Base-by-base conservation (phyloP, 2,113 vertebrate species). In the Catharus bicknelli region DNA sequence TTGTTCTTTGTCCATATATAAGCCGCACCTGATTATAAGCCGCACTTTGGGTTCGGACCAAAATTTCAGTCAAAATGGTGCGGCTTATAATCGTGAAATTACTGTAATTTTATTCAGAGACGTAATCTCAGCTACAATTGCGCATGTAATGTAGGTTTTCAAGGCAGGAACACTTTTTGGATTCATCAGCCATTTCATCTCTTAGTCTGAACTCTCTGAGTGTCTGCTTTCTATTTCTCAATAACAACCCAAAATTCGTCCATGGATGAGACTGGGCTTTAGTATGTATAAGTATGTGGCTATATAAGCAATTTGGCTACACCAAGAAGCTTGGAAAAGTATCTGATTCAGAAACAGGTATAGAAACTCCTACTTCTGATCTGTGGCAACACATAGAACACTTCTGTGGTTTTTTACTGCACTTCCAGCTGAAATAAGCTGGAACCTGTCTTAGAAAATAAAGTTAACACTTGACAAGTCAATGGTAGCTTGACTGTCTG, bases 231-330 rank as follows among this genome's bases (percentile, higher is more conserved):
- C 30, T 5, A 2, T 7, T 62, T 70, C 38, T 19, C 13, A 36
- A 10, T 40, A 67, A 20, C 9, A 42, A 16, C 6, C 14, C 63
- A 53, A 66, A 77, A 77, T 20, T 81, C 4, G 4, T 50, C 8
- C 22, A 21, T 19, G 5, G 7, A 32, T 67, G 16, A 32, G 11
- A 54, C 13, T 34, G 23, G 25, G 10, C 6, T 47, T 64, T 8
- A 25, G 6, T 40, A 6, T 38, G 13, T 5, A 6, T 21, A 9
- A 2, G 1, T 38, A 38, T n/a, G 23, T 23, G 0, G 7, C 8
- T 32, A 15, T 19, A 19, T 17, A 10, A 8, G 11, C 16, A 43
- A 59, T 67, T 42, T 27, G 7, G 1, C 61, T 54, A 36, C 5
- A 20, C 18, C 27, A 13, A 90, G 16, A 26, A 81, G 5, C 26